Evolutionary conservation across 2,797 vertebrate species (phyloP).

Genomic region (Distichodus sexfasciatus): DNA sequence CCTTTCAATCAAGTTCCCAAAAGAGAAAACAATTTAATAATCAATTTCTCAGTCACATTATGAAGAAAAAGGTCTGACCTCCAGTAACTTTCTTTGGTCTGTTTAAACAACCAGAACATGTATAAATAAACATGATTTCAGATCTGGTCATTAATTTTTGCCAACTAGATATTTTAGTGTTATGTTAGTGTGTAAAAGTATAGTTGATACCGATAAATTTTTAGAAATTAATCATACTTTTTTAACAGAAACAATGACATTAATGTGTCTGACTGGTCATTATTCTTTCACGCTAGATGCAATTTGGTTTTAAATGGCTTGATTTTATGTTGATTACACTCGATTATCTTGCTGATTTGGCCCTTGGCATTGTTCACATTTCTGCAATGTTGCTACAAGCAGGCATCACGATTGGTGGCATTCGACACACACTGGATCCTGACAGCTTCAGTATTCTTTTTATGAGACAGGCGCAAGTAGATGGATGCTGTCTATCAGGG

Average conservation of each 20-base stretch:
- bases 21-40: not conserved
- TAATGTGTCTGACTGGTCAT: too few relatives aligned
- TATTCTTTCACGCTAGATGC: too few relatives aligned
- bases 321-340: not conserved
- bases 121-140: too few relatives aligned
- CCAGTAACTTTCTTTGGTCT: not conserved
- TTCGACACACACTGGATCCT: not conserved
- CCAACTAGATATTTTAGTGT: too few relatives aligned
- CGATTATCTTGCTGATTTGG: not conserved
- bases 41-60: not conserved
- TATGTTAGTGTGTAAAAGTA: not conserved
- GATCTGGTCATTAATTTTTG: too few relatives aligned
- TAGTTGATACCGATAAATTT: too few relatives aligned
- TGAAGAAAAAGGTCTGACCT: too few relatives aligned
- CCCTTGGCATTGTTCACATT: not conserved
- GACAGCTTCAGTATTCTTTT: conserved; percentile 14
- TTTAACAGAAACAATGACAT: too few relatives aligned
- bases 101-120: not conserved
- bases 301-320: too few relatives aligned
- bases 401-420: conserved; percentile 3
- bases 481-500: conserved; percentile 36
- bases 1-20: not conserved
- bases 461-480: conserved; percentile 29
- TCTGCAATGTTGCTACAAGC: conserved; percentile 5
- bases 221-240: too few relatives aligned